phyloP scores from a whole-genome alignment of 2,113 vertebrate genomes.

The Aythya baeri region DNA sequence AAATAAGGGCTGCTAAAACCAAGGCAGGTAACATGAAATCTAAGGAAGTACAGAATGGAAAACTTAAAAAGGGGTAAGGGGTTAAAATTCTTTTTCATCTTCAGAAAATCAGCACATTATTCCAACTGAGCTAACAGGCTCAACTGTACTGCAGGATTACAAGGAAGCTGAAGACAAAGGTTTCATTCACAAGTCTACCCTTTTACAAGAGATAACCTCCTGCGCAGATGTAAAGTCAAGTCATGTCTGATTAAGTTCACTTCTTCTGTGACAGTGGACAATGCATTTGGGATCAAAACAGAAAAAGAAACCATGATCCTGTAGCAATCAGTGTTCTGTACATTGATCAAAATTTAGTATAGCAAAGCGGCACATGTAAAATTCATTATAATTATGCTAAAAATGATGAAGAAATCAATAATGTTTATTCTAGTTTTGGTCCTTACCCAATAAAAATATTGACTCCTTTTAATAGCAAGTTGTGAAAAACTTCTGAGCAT shows the following conservation, averaged over 20 bases:
- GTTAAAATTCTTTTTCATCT: constrained; percentile 77
- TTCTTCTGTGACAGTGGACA: constrained; percentile 72
- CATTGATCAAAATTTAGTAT: constrained; percentile 44
- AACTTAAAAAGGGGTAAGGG: constrained; percentile 68
- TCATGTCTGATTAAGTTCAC: constrained; percentile 83
- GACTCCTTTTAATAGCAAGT: not conserved
- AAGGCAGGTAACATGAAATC: constrained; percentile 76
- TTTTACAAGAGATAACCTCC: constrained; percentile 87
- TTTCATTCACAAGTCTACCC: constrained; percentile 85
- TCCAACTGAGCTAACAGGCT: constrained; percentile 77
- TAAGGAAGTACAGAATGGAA: constrained; percentile 72
- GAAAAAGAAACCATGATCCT: constrained; percentile 22
- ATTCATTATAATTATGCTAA: constrained; percentile 19
- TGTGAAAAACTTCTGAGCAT: not conserved
- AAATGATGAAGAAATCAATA: not conserved
- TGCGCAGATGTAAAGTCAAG: constrained; percentile 82
- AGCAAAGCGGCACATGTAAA: not conserved
- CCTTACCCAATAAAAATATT: not conserved
- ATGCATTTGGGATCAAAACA: constrained; percentile 10
- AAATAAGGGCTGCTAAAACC: constrained; percentile 73
- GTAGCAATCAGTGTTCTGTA: not conserved
- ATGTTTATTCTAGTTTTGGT: not conserved
- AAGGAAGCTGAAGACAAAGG: constrained; percentile 82
- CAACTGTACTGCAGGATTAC: constrained; percentile 76
- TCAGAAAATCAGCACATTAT: constrained; percentile 81